A percentile compares a stretch with the other conserved stretches of the same genome.
These are phyloP conservation scores for Drosophila paramelanica DNA, from an alignment of 2,888 invertebrate genomes.

Conservation along the genomic window DNA sequence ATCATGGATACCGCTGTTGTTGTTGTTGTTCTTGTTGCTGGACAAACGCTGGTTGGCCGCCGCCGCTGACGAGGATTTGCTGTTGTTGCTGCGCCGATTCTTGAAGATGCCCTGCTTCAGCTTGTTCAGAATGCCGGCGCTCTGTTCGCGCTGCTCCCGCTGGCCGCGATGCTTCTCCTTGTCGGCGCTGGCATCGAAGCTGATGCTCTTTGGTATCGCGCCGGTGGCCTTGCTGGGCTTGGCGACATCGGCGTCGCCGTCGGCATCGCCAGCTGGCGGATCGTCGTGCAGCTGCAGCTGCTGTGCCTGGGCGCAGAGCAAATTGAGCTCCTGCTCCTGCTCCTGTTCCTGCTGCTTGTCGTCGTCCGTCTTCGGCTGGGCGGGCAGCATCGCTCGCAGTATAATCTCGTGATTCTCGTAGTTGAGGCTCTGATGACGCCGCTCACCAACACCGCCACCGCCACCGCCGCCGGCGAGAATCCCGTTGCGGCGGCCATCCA, in stretches of 20 bases:
- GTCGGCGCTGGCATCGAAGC: slow-evolving; percentile 95
- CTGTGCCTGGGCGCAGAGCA: slow-evolving; percentile 79
- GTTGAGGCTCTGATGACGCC: slow-evolving; percentile 83
- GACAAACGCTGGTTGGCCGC: slow-evolving; percentile 14
- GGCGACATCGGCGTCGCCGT: not conserved
- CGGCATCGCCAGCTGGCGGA: not conserved
- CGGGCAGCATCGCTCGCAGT: slow-evolving; percentile 57
- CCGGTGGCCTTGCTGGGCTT: slow-evolving; percentile 89
- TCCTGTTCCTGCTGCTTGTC: slow-evolving; percentile 79
- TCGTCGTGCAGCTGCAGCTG: slow-evolving; percentile 72
- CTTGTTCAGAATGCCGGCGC: slow-evolving; percentile 89
- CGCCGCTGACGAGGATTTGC: slow-evolving; percentile 8
- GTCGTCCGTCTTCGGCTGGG: slow-evolving; percentile 80
- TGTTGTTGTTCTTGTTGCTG: slow-evolving; percentile 6
- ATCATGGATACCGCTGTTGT: slow-evolving; percentile 19
- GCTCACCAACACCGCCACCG: slow-evolving; percentile 21
- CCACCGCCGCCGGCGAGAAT: slow-evolving; percentile 77
- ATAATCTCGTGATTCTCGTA: slow-evolving; percentile 85
- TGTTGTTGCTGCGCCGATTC: slow-evolving; percentile 87
- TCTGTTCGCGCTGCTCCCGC: slow-evolving; percentile 80
- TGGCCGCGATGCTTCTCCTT: slow-evolving; percentile 84
- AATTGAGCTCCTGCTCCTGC: slow-evolving; percentile 70
- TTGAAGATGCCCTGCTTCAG: slow-evolving; percentile 90
- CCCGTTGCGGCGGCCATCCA: slow-evolving; percentile 85
- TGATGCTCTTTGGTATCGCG: slow-evolving; percentile 96